These are phyloP conservation scores for Augochlora pura DNA, from an alignment of 1,140 invertebrate species.

Conservation along the genomic window DNA sequence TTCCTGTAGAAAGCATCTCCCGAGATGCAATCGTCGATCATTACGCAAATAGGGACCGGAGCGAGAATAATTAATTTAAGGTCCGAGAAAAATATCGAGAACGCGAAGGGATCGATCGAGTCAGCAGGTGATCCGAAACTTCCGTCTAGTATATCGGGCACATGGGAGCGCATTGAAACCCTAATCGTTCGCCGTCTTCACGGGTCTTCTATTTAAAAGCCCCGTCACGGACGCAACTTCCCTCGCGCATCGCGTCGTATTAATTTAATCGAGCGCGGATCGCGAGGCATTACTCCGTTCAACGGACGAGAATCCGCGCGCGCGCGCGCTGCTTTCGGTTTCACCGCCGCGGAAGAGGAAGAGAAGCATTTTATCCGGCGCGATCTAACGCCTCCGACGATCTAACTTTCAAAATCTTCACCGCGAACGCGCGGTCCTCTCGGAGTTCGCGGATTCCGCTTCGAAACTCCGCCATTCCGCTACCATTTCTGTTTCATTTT, in stretches of 20 bases:
- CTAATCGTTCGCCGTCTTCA: neutral
- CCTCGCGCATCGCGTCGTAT: neutral
- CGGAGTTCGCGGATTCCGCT: too few relatives aligned
- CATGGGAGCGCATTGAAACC: neutral
- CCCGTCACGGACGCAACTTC: neutral
- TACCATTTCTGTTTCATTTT: too few relatives aligned
- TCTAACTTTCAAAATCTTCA: conserved; percentile 34
- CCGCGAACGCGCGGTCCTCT: too few relatives aligned
- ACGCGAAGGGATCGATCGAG: too few relatives aligned
- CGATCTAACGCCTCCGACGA: conserved; percentile 2
- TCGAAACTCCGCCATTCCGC: too few relatives aligned
- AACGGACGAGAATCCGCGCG: neutral
- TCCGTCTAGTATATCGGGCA: neutral
- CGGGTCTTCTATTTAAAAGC: neutral
- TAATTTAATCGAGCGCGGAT: neutral
- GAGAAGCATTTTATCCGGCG: conserved; percentile 21
- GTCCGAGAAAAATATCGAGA: too few relatives aligned
- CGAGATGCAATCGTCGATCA: too few relatives aligned
- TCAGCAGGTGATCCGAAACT: neutral
- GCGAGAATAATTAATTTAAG: too few relatives aligned
- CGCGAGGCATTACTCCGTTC: neutral
- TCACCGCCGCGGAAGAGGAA: conserved; percentile 13
- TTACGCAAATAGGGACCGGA: too few relatives aligned
- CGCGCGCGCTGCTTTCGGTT: neutral
- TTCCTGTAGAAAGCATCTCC: too few relatives aligned